Conservation (phyloP, 2,888 invertebrate genomes). For the Oxycera nigricornis region DNA sequence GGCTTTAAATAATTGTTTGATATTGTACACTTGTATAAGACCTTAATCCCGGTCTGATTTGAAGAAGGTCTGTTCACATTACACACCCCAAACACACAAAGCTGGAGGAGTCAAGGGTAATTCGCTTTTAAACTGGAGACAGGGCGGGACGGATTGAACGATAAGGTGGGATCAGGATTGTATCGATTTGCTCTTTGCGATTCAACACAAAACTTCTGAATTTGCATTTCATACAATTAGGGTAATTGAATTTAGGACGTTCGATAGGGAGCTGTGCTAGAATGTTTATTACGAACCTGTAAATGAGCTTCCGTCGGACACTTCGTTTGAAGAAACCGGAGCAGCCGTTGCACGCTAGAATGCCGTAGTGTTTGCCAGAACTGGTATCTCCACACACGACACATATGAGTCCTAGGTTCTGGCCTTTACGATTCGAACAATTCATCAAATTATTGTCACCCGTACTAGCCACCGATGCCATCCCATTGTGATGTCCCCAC, state of each 20-base stretch:
- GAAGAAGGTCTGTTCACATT: slow-evolving; percentile 40
- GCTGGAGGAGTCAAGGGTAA: slow-evolving; percentile 1
- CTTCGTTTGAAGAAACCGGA: slow-evolving; percentile 98
- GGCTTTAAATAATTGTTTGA: slow-evolving; percentile 49
- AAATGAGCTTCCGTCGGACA: slow-evolving; percentile 93
- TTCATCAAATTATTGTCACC: slow-evolving; percentile 49
- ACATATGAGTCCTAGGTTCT: slow-evolving; percentile 83
- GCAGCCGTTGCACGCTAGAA: slow-evolving; percentile 98
- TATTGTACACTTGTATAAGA: slow-evolving; percentile 46
- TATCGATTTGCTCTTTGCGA: slow-evolving; percentile 41
- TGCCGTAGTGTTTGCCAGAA: slow-evolving; percentile 97
- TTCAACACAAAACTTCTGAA: slow-evolving; percentile 39
- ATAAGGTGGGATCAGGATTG: neutral
- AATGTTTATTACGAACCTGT: slow-evolving; percentile 77
- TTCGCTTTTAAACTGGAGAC: neutral
- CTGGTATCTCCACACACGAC: slow-evolving; percentile 97
- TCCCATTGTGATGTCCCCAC: slow-evolving; percentile 58
- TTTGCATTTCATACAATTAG: slow-evolving; percentile 46
- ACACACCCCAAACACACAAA: neutral
- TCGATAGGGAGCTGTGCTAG: slow-evolving; percentile 9
- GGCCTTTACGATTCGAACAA: slow-evolving; percentile 61
- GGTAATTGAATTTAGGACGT: slow-evolving; percentile 43
- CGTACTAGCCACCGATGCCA: slow-evolving; percentile 48
- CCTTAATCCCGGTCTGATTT: slow-evolving; percentile 48
- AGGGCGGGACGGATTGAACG: neutral